A percentile compares a stretch with the other conserved stretches of the same genome.
Evolutionary conservation across 2,113 vertebrate genomes (phyloP).

Genomic region (Shinisaurus crocodilurus): DNA sequence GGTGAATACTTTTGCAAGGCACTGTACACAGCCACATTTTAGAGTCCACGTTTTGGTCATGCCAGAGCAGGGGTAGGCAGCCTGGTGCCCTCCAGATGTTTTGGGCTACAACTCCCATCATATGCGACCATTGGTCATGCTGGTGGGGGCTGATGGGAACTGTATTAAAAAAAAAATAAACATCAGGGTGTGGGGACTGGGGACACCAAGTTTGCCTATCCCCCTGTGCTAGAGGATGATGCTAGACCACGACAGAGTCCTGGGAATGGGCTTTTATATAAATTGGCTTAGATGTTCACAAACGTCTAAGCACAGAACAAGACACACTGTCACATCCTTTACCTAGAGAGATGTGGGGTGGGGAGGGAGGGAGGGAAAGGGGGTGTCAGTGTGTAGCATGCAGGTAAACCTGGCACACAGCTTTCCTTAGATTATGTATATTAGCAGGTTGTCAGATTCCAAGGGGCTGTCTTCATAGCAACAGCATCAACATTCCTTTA

Average conservation of each 20-base stretch:
- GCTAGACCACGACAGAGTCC: background rate
- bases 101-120: background rate
- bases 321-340: background rate
- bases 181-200: background rate
- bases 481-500: background rate
- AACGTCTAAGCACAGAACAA: constrained; percentile 5
- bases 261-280: background rate
- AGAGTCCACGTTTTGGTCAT: background rate
- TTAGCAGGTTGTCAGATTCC: constrained; percentile 24
- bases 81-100: too few relatives aligned
- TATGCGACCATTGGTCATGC: too few relatives aligned
- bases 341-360: fast-evolving
- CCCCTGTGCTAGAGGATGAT: background rate
- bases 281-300: background rate
- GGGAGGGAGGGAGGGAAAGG: too few relatives aligned
- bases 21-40: background rate
- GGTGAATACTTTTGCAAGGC: too few relatives aligned
- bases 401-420: background rate
- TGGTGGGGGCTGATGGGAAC: too few relatives aligned
- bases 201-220: background rate
- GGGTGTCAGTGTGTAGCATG: background rate
- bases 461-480: constrained; percentile 25
- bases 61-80: background rate
- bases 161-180: background rate
- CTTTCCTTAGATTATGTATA: fast-evolving